phyloP scores from a whole-genome alignment of 2,888 invertebrate species.

The Pseudoips prasinana region DNA sequence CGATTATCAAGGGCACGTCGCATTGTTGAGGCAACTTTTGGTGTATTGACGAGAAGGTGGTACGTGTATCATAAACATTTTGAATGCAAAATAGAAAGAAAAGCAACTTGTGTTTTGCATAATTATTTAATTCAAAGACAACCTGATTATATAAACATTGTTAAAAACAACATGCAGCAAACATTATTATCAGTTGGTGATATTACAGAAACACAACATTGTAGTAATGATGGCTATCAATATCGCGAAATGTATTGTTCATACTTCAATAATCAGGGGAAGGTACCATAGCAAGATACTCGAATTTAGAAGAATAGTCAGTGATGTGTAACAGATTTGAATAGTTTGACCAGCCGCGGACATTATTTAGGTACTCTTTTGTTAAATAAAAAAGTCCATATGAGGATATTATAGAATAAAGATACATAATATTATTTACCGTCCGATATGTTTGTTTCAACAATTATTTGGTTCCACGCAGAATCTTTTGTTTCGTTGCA shows the following conservation, averaged over 20 bases:
- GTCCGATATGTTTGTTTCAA: constrained; percentile 21
- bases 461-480: constrained; percentile 22
- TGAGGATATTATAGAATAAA: constrained; percentile 12
- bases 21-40: too few species aligned
- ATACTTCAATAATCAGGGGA: constrained; percentile 20
- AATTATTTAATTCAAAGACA: constrained; percentile 19
- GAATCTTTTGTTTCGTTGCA: constrained; percentile 13
- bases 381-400: too few species aligned
- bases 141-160: constrained; percentile 12
- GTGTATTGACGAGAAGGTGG: constrained; percentile 27
- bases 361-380: too few species aligned
- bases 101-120: constrained; percentile 15
- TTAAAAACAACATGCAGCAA: constrained; percentile 12
- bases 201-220: too few species aligned
- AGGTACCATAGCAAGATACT: constrained; percentile 20
- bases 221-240: constrained; percentile 19
- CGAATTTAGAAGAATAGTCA: too few species aligned
- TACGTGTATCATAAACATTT: constrained; percentile 23
- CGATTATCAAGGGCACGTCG: constrained; percentile 27
- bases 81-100: constrained; percentile 18
- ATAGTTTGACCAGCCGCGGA: too few species aligned
- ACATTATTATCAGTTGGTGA: constrained; percentile 13
- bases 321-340: too few species aligned
- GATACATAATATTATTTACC: constrained; percentile 17
- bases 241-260: constrained; percentile 20